A percentile compares a stretch with the other conserved stretches of the same genome.
phyloP scores from a whole-genome alignment of 1,140 invertebrate genomes.

The Calephelis virginiensis region DNA sequence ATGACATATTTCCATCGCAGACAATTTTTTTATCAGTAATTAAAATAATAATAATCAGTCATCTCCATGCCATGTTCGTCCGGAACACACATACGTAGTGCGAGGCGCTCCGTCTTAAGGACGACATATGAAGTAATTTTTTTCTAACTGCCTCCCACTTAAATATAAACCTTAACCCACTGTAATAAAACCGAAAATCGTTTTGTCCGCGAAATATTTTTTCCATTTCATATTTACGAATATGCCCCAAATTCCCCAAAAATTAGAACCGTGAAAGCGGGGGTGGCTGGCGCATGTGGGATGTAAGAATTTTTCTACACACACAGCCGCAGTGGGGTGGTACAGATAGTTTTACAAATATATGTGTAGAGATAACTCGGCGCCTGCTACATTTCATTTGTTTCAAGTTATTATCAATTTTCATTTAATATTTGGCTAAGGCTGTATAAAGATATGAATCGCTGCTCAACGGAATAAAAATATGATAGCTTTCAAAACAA shows the following conservation, averaged over 20 bases:
- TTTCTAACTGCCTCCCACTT: slow-evolving; percentile 51
- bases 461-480: too few species aligned
- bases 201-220: slow-evolving; percentile 68
- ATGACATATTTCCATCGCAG: too few species aligned
- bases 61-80: slow-evolving; percentile 44
- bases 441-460: too few species aligned
- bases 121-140: slow-evolving; percentile 79
- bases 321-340: slow-evolving; percentile 42
- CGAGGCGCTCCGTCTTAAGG: slow-evolving; percentile 76
- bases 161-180: slow-evolving; percentile 40
- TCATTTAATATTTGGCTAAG: neutral
- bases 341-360: slow-evolving; percentile 73
- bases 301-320: slow-evolving; percentile 52
- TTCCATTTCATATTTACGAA: slow-evolving; percentile 79
- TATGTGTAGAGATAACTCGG: slow-evolving; percentile 46
- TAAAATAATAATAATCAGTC: slow-evolving; percentile 18
- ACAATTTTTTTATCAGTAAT: neutral
- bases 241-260: slow-evolving; percentile 78
- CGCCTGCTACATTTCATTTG: slow-evolving; percentile 47
- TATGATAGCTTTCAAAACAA: too few species aligned
- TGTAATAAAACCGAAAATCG: slow-evolving; percentile 43
- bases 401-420: slow-evolving; percentile 35
- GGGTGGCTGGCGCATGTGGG: slow-evolving; percentile 40
- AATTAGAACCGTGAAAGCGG: slow-evolving; percentile 78
- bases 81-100: slow-evolving; percentile 73